Percentiles rank a stretch among this genome's conserved stretches.
Evolutionary conservation across 2,797 vertebrate genomes (phyloP).

Genomic region (Scolopax rusticola): DNA sequence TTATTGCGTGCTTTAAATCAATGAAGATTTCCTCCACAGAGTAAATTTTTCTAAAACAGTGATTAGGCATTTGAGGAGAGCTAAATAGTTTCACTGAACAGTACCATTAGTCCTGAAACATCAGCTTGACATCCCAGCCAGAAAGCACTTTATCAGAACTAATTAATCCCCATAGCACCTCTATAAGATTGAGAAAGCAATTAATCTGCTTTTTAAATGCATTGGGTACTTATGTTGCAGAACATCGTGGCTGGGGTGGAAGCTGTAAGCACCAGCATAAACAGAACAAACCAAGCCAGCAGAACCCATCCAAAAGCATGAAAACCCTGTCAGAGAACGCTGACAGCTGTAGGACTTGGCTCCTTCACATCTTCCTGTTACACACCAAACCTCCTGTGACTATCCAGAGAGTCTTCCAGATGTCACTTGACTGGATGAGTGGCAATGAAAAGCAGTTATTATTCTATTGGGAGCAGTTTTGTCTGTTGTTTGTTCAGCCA

Average conservation of each 20-base stretch:
- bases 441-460: constrained; percentile 60
- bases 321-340: not conserved
- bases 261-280: constrained; percentile 28
- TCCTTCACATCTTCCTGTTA: constrained; percentile 41
- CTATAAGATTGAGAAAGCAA: constrained; percentile 21
- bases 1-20: constrained; percentile 61
- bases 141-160: constrained; percentile 65
- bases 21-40: constrained; percentile 42
- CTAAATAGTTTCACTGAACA: constrained; percentile 56
- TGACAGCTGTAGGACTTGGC: constrained; percentile 65
- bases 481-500: constrained; percentile 63
- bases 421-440: constrained; percentile 64
- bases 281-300: constrained; percentile 53
- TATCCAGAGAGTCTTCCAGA: constrained; percentile 62
- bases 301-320: constrained; percentile 37
- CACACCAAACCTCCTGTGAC: constrained; percentile 56
- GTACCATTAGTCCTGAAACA: constrained; percentile 65
- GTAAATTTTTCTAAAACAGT: constrained; percentile 46
- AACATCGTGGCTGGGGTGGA: constrained; percentile 24
- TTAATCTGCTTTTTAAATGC: constrained; percentile 47
- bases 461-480: constrained; percentile 52
- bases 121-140: constrained; percentile 58
- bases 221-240: constrained; percentile 30
- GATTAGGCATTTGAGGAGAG: constrained; percentile 61
- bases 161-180: constrained; percentile 66